A percentile compares a stretch with the other conserved stretches of the same genome.
These are phyloP conservation scores for Geotrypetes seraphini DNA, from an alignment of 2,797 vertebrate species.

Conservation along the genomic window DNA sequence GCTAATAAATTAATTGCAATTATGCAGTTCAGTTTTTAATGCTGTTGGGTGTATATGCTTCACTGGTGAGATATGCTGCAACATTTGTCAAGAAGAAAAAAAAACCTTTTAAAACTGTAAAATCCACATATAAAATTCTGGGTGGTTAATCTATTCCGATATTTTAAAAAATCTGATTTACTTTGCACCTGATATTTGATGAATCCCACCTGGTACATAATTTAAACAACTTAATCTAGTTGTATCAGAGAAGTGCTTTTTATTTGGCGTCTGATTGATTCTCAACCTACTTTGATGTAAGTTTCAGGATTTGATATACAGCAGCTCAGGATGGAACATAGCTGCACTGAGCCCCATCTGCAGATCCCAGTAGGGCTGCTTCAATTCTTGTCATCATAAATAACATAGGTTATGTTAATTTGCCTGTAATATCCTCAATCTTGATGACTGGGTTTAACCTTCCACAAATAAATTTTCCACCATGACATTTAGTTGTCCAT, in stretches of 20 bases:
- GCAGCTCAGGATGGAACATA: constrained; percentile 1
- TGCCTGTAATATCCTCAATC: constrained; percentile 26
- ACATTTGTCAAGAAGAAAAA: constrained; percentile 5
- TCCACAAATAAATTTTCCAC: constrained; percentile 12
- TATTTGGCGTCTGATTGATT: constrained; percentile 31
- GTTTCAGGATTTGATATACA: constrained; percentile 13
- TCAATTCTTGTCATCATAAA: constrained; percentile 21
- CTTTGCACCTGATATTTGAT: constrained; percentile 38
- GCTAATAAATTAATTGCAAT: background rate
- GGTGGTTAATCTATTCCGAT: constrained; percentile 16
- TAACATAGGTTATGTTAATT: constrained; percentile 26
- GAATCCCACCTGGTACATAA: constrained; percentile 45
- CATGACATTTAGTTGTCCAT: background rate
- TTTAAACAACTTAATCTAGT: constrained; percentile 48
- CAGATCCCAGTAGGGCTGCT: background rate
- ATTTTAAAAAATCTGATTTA: constrained; percentile 40
- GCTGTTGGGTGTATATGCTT: background rate
- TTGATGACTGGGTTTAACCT: constrained; percentile 7
- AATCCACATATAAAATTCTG: background rate
- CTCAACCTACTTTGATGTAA: constrained; percentile 28
- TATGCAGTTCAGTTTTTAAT: constrained; percentile 1
- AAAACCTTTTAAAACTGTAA: constrained; percentile 1
- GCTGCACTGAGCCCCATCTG: background rate
- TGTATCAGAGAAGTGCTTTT: constrained; percentile 29
- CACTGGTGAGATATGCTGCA: constrained; percentile 6